Evolutionary conservation across 2,888 invertebrate genomes (phyloP).

Genomic region (Lochmaea capreae): DNA sequence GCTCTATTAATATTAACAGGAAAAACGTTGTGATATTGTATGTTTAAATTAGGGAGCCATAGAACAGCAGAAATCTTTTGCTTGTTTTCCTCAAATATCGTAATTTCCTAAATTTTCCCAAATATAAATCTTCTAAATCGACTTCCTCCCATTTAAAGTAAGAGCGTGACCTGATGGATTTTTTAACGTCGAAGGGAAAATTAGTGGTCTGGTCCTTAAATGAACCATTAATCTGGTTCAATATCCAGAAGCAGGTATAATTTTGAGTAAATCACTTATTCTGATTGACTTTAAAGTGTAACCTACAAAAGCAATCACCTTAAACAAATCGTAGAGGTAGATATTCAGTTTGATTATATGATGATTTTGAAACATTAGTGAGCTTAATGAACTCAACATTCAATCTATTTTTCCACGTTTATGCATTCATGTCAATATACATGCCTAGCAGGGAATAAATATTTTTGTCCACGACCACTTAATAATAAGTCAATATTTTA

Average conservation of each 20-base stretch:
- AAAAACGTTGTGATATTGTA: too few relatives aligned
- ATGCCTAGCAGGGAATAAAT: too few relatives aligned
- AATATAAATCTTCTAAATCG: conserved; percentile 30
- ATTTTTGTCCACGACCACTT: too few relatives aligned
- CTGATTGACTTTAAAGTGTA: conserved; percentile 47
- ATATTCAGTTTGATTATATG: conserved; percentile 42
- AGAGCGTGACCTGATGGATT: conserved; percentile 41
- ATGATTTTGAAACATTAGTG: conserved; percentile 27
- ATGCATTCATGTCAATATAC: background rate
- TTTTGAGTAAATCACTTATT: conserved; percentile 46
- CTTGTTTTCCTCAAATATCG: background rate
- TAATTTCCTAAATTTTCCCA: conserved; percentile 13
- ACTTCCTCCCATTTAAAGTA: conserved; percentile 32
- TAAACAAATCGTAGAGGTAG: conserved; percentile 29
- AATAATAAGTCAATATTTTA: too few relatives aligned
- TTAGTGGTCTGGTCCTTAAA: conserved; percentile 36
- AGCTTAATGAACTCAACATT: conserved; percentile 22
- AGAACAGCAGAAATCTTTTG: too few relatives aligned
- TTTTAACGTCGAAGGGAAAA: conserved; percentile 34
- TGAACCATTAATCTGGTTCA: conserved; percentile 40
- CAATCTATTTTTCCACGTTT: background rate
- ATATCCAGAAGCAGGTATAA: conserved; percentile 42
- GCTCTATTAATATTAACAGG: too few relatives aligned
- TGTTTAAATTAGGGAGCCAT: too few relatives aligned
- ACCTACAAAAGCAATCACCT: conserved; percentile 42